Evolutionary conservation across 2,888 invertebrate species (phyloP).

Genomic region (Drosophila pseudotakahashii): DNA sequence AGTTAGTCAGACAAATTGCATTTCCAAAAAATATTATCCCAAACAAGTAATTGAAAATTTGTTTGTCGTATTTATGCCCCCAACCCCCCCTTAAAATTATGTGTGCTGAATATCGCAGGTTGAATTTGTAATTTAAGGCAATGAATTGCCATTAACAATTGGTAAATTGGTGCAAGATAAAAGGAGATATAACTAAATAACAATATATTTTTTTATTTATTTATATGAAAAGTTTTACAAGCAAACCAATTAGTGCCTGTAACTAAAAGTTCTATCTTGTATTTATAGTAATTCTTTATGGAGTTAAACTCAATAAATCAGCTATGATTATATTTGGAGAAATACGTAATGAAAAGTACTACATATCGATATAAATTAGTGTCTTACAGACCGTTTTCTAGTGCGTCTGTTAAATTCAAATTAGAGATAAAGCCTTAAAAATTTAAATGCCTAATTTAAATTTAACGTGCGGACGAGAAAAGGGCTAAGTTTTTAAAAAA

Average conservation of each 20-base stretch:
- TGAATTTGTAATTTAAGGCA: not conserved
- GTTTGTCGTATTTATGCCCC: slow-evolving; percentile 69
- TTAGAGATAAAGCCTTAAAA: no score
- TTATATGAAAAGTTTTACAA: not conserved
- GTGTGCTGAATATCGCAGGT: slow-evolving; percentile 2
- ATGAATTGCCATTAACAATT: not conserved
- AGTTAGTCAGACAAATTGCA: slow-evolving; percentile 80
- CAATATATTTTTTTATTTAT: not conserved
- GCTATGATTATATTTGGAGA: no score
- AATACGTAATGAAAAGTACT: no score
- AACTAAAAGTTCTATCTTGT: no score
- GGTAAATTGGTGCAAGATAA: not conserved
- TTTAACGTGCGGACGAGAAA: no score
- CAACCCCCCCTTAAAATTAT: slow-evolving; percentile 7
- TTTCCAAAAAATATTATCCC: slow-evolving; percentile 79
- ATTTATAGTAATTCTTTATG: no score
- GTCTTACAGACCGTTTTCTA: no score
- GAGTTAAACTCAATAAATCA: no score
- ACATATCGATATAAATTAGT: no score
- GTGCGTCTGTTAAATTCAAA: no score
- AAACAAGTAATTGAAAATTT: slow-evolving; percentile 79
- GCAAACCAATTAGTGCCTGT: not conserved
- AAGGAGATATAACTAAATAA: not conserved
- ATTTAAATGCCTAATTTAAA: no score
- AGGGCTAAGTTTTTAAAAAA: no score